These are phyloP conservation scores for Prionace glauca DNA, from an alignment of 2,797 vertebrate genomes.

Conservation along the genomic window DNA sequence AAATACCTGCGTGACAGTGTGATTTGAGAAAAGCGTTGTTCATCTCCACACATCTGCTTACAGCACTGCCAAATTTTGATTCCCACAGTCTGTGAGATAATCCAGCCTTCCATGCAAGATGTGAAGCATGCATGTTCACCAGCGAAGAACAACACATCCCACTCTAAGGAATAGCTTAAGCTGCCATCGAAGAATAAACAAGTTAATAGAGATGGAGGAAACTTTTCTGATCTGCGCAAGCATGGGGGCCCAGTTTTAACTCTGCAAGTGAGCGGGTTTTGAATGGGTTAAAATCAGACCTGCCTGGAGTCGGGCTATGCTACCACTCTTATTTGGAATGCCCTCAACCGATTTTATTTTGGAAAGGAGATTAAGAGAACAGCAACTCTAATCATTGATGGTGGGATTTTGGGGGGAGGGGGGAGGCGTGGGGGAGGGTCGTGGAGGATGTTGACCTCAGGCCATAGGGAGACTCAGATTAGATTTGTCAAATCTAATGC, in stretches of 20 bases:
- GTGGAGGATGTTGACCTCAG: neutral
- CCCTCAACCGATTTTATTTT: neutral
- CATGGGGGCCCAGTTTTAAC: neutral
- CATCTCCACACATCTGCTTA: slow-evolving; percentile 18
- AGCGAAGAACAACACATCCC: neutral
- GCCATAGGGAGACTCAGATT: neutral
- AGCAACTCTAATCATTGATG: neutral
- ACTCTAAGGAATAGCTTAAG: neutral
- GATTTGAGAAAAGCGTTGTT: neutral
- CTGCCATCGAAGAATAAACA: neutral
- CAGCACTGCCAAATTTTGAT: neutral
- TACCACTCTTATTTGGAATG: neutral
- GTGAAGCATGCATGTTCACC: neutral
- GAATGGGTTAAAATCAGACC: neutral
- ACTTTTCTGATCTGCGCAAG: neutral
- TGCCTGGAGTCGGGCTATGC: neutral
- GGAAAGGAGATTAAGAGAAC: neutral
- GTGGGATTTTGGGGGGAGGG: neutral
- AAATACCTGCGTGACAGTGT: slow-evolving; percentile 8
- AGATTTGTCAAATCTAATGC: neutral
- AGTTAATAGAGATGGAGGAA: neutral
- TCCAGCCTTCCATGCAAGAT: neutral
- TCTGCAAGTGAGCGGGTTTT: neutral
- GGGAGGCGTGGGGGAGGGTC: no score
- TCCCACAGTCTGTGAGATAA: slow-evolving; percentile 17